Evolutionary conservation across 2,113 vertebrate species (phyloP), one percentile per base, ranked within the genome.

Genomic region (Prunella fulvescens): DNA sequence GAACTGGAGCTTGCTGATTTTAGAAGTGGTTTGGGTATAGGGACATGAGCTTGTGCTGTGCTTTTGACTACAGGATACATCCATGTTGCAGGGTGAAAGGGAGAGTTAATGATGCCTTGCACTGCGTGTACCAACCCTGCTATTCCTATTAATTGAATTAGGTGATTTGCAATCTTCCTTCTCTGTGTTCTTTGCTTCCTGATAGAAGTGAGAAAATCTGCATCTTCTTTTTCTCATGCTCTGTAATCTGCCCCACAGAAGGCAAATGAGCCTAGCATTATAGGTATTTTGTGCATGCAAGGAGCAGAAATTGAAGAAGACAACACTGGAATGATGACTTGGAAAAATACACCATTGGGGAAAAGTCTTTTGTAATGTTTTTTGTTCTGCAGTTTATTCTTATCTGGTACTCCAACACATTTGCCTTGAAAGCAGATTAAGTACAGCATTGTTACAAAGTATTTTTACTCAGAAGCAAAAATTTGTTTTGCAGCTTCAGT

Each of bases 371-470:
- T 57, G 1, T 69, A 31, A 33, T 78, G 10, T 45, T 90, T 77
- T 74, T 81, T 22, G 22, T 51, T 64, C 5, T 73, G n/a, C 22
- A 69, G 29, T 74, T 78, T 86, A 26, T 91, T 81, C 35, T 71
- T 72, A 62, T 19, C 54, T 74, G 72, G 33, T 81, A 13, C 40
- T 80, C n/a, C 44, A 82, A 15, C 39, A 20, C 6, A 31, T 47
- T 61, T 86, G 17, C 78, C 58, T 90, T 62, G 62, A 78, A 83
- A 94, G 56, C 26, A 91, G 47, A 86, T 71, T 20, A 85, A 42
- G 20, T 11, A 2, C 31, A 61, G 11, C 7, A 3, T 60, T 74
- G 24, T 77, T 57, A 29, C 26, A 37, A 65, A 82, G 10, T 79
- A 19, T 33, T 76, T 85, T 93, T 56, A n/a, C 53, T 50, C 7